phyloP scores from a whole-genome alignment of 2,113 vertebrate species.

The Forbesichthys agassizii region DNA sequence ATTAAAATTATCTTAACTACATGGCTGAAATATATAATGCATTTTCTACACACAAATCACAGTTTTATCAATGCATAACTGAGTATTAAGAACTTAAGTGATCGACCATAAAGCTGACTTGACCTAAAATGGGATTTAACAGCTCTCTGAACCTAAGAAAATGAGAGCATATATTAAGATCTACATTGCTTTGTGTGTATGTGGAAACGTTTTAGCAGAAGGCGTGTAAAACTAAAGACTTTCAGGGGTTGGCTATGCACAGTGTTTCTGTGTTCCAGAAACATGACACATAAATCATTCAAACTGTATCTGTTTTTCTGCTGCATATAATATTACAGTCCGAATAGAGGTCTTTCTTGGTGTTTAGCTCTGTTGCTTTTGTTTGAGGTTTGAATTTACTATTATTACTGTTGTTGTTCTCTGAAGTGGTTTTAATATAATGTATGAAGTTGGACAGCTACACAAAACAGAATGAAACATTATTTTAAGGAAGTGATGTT shows the following conservation, averaged over 20 bases:
- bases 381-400: slow-evolving; percentile 6
- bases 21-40: slow-evolving; percentile 18
- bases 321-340: slow-evolving; percentile 20
- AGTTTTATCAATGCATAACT: slow-evolving; percentile 44
- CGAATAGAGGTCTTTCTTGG: slow-evolving; percentile 3
- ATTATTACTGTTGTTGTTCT: background rate
- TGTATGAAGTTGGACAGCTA: too few relatives aligned
- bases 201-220: slow-evolving; percentile 42
- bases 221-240: slow-evolving; percentile 38
- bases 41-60: slow-evolving; percentile 34
- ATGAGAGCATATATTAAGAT: slow-evolving; percentile 6
- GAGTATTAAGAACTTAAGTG: slow-evolving; percentile 38
- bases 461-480: too few relatives aligned
- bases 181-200: slow-evolving; percentile 6
- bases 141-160: slow-evolving; percentile 42
- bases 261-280: slow-evolving; percentile 34
- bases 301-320: slow-evolving; percentile 55
- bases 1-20: background rate
- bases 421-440: background rate
- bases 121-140: slow-evolving; percentile 52
- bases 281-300: slow-evolving; percentile 57
- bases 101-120: slow-evolving; percentile 33
- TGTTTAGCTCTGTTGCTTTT: slow-evolving; percentile 13
- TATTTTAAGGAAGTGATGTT: too few relatives aligned
- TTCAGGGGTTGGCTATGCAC: slow-evolving; percentile 19